Evolutionary conservation across 2,888 invertebrate species (phyloP), one percentile per base, ranked within the genome.

Genomic region (Noctuana brunneofusca): DNA sequence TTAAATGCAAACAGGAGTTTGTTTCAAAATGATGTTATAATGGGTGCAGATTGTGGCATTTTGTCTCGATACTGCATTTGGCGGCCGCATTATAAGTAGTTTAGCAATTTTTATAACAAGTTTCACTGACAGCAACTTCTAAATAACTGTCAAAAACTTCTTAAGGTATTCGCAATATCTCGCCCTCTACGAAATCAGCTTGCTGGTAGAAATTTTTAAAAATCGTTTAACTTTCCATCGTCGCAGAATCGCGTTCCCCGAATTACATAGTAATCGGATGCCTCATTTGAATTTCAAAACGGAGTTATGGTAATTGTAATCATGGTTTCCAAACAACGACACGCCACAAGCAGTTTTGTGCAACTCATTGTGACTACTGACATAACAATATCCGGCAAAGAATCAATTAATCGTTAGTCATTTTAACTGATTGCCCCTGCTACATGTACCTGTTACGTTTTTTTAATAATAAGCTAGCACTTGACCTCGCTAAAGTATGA

Each of bases 211-310:
- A 65, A 35, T 68, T 69, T 65, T 65, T 35, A 66, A 64, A 63
- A 58, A 64, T 63, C 66, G 64, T 64, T 67, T 58, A 64, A 66
- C 65, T 62, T 65, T 55, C 65, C 58, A 64, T 68, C 58, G 66
- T 63, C 64, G 64, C 63, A 65, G 65, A 67, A 68, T 67, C 63
- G 58, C 64, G 63, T 59, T 66, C 50, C 46, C 35, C 43, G 63
- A 64, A 69, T 64, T 58, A 46, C 63, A 65, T 65, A 56, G 64
- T 64, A 65, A 68, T 65, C 66, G 62, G 48, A 35, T 55, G 52
- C 65, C 60, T 50, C 32, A 68, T 69, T 66, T 69, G 65, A 64
- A 66, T 65, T 68, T 66, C 64, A 69, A 66, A 69, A 65, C 65
- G 60, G 58, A 59, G 64, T 67, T 63, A 60, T 64, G 64, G 64